phyloP scores from a whole-genome alignment of 2,888 invertebrate genomes.

The Tromatobia lineatoria region DNA sequence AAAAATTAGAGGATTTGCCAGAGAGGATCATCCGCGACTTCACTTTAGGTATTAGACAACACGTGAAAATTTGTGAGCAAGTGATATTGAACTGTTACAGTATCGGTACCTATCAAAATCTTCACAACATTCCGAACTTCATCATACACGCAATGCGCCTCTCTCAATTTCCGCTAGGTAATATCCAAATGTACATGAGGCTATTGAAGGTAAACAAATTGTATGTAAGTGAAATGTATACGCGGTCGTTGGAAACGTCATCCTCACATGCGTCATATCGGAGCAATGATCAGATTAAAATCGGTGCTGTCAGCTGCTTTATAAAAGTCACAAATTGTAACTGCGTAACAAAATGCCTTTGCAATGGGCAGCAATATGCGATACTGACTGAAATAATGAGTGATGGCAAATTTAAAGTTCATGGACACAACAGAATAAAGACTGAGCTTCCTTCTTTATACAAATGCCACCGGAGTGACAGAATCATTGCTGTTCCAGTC shows the following conservation, averaged over 20 bases:
- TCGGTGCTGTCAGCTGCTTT: neutral
- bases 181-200: slow-evolving; percentile 1
- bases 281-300: neutral
- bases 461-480: neutral
- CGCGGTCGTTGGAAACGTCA: neutral
- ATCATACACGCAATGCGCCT: neutral
- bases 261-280: neutral
- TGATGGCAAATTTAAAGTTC: neutral
- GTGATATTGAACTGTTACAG: slow-evolving; percentile 15
- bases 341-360: neutral
- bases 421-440: neutral
- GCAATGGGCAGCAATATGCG: slow-evolving; percentile 10
- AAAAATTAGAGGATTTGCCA: slow-evolving; percentile 52
- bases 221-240: slow-evolving; percentile 1
- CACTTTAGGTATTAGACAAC: slow-evolving; percentile 54
- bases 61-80: slow-evolving; percentile 62
- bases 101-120: slow-evolving; percentile 2
- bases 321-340: slow-evolving; percentile 6
- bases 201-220: neutral
- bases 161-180: neutral
- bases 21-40: slow-evolving; percentile 59
- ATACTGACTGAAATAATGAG: neutral
- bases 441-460: neutral
- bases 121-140: neutral
- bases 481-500: neutral